Evolutionary conservation across 2,113 vertebrate species (phyloP), one percentile per base, ranked within the genome.

Genomic region (Ammodytes dubius): DNA sequence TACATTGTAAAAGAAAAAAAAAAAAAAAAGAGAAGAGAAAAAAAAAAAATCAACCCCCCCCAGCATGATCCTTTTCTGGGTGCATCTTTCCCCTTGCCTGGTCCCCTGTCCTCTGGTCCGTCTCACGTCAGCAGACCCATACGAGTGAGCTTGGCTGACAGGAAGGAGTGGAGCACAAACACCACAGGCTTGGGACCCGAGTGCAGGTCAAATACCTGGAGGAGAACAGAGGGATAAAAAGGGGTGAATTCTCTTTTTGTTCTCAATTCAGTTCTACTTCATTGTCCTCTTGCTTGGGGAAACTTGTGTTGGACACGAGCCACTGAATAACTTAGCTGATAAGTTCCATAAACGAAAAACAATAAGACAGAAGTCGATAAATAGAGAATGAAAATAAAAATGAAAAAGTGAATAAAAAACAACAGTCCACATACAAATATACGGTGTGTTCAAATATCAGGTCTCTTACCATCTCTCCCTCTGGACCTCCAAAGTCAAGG

Each of bases 101-200:
- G 56, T 15, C 19, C 37, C 37, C 27, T 27, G 5, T 54, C 54
- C 56, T 50, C 42, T 57, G 2, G 17, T 57, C 53, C 57, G 17
- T 12, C 67, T 93, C 95, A 99, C 7, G 96, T 98, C 86, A 99
- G 95, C 78, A 99, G 94, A 79, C 98, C 98, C 96, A 99, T 95
- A 15, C 98, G 97, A 37, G 97, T 97, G 88, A 99, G 97, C 94
- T 99, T 99, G 89, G 98, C 98, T 0, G 98, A 99, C 71, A 99
- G 95, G 94, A 99, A 99, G 4, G 98, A 98, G 94, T 99, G 98
- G 73, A 99, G 95, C 75, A 99, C 86, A 54, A 99, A 99, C 53
- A 99, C 98, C 54, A 98, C 94, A 0, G 98, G 98, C 93, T 99
- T 99, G 4, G 98, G 98, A 77, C 67, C 67, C 3, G 67, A 70